Conservation (phyloP, 2,888 invertebrate genomes). For the Cacoxenus indagator region DNA sequence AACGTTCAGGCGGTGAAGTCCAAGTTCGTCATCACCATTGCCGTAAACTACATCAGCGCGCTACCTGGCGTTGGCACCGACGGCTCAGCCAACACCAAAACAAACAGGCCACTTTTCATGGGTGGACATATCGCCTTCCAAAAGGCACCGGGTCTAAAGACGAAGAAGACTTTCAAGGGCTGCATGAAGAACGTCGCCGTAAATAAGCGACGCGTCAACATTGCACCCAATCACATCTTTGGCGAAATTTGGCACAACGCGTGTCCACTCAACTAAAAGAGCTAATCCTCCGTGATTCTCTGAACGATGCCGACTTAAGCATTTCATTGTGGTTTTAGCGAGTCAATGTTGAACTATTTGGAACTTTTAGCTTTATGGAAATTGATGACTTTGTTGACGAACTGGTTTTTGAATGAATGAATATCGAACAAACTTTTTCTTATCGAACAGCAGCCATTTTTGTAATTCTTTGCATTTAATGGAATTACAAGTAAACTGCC, state of each 20-base stretch:
- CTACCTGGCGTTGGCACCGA: slow-evolving; percentile 80
- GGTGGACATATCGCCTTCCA: slow-evolving; percentile 84
- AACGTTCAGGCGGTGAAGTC: slow-evolving; percentile 85
- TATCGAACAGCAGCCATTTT: neutral
- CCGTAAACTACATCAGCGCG: slow-evolving; percentile 85
- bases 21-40: slow-evolving; percentile 89
- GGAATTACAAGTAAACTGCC: neutral
- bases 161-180: slow-evolving; percentile 82
- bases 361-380: neutral
- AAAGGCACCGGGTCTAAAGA: slow-evolving; percentile 77
- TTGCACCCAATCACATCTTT: slow-evolving; percentile 75
- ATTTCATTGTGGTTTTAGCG: neutral
- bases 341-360: neutral
- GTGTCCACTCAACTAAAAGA: slow-evolving; percentile 81
- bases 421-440: neutral
- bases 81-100: slow-evolving; percentile 79
- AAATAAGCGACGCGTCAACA: slow-evolving; percentile 72
- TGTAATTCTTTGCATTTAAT: too few species aligned
- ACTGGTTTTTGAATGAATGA: neutral
- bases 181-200: slow-evolving; percentile 82
- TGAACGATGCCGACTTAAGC: neutral
- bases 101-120: slow-evolving; percentile 88
- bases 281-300: neutral
- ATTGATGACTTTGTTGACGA: neutral
- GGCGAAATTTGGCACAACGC: slow-evolving; percentile 83